These are phyloP conservation scores for Cinara cedri DNA, from an alignment of 2,888 invertebrate genomes.

Conservation along the genomic window DNA sequence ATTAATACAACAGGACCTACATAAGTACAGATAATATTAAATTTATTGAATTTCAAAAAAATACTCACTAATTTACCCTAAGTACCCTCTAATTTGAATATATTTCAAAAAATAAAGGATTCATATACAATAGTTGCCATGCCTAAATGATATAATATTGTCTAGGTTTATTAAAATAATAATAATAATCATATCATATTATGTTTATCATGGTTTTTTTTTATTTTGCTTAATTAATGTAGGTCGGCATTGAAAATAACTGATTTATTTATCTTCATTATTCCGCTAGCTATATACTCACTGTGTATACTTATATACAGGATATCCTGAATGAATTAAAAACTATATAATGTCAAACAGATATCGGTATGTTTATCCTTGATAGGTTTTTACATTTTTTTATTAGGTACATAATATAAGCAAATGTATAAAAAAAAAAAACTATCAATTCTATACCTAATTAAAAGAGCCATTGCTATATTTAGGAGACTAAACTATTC, in stretches of 20 bases:
- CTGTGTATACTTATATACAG: not conserved
- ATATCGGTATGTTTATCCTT: slow-evolving; percentile 29
- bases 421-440: slow-evolving; percentile 10
- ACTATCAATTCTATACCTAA: slow-evolving; percentile 13
- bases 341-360: not conserved
- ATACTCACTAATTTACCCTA: too few species aligned
- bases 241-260: slow-evolving; percentile 36
- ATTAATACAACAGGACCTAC: too few species aligned
- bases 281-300: not conserved
- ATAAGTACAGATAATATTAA: too few species aligned
- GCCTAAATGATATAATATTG: not conserved
- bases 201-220: slow-evolving; percentile 14
- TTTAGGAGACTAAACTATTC: slow-evolving; percentile 7
- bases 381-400: slow-evolving; percentile 24
- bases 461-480: slow-evolving; percentile 19
- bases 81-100: not conserved
- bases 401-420: not conserved
- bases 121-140: not conserved
- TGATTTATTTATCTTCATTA: slow-evolving; percentile 29
- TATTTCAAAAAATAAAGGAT: not conserved
- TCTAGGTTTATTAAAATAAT: slow-evolving; percentile 1
- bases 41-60: too few species aligned
- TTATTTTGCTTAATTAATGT: slow-evolving; percentile 12
- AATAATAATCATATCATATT: too few species aligned
- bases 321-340: slow-evolving; percentile 39